Evolutionary conservation across 2,888 invertebrate species (phyloP).

Genomic region (Lasioglossum malachurum): DNA sequence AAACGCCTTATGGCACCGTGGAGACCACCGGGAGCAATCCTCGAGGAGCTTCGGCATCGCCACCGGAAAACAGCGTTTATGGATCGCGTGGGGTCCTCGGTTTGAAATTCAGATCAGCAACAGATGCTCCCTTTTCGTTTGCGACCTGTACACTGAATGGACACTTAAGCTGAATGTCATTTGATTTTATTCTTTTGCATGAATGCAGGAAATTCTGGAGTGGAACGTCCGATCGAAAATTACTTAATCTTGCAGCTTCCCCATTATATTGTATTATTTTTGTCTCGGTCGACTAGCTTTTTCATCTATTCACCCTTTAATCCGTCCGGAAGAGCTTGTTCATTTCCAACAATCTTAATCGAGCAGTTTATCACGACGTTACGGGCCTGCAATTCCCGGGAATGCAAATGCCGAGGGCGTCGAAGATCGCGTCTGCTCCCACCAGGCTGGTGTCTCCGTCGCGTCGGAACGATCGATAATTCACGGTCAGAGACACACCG

Average conservation of each 20-base stretch:
- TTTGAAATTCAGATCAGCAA: slow-evolving; percentile 5
- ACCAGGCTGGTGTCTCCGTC: background rate
- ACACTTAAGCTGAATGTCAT: background rate
- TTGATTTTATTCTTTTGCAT: no score
- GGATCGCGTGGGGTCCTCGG: background rate
- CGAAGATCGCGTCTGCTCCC: background rate
- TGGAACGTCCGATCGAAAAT: background rate
- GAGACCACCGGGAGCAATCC: slow-evolving; percentile 8
- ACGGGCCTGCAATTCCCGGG: background rate
- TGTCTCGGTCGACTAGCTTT: background rate
- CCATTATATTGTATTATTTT: no score
- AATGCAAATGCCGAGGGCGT: background rate
- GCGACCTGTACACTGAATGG: background rate
- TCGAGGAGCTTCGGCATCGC: background rate
- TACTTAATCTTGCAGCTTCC: no score
- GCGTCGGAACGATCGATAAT: slow-evolving; percentile 43
- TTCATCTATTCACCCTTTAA: background rate
- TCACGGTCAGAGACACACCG: slow-evolving; percentile 30
- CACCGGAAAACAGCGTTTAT: background rate
- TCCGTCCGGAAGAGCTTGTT: background rate
- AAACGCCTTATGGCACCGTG: slow-evolving; percentile 6
- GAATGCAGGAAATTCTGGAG: background rate
- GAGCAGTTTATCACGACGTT: background rate
- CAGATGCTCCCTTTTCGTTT: background rate
- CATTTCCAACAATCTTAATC: background rate